phyloP scores from a whole-genome alignment of 2,113 vertebrate species.

The Stomatorhinus ivindoensis region DNA sequence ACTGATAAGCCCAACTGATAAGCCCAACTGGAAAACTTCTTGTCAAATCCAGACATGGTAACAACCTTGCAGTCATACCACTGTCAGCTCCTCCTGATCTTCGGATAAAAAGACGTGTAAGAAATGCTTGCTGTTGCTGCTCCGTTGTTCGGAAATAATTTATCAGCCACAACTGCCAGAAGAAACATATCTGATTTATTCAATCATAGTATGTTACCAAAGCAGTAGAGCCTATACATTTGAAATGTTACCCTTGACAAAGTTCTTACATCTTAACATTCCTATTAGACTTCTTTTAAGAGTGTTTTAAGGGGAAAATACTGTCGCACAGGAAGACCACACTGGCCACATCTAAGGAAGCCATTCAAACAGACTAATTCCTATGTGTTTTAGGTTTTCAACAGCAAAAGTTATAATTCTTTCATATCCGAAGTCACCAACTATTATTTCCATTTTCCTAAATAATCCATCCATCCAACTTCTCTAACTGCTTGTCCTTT shows the following conservation, averaged over 20 bases:
- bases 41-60: background rate
- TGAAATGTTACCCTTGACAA: background rate
- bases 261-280: background rate
- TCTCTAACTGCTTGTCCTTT: background rate
- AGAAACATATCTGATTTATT: background rate
- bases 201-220: background rate
- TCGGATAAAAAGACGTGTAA: background rate
- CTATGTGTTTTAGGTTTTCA: background rate
- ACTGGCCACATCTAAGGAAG: background rate
- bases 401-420: background rate
- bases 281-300: background rate
- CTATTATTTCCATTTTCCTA: background rate
- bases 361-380: background rate
- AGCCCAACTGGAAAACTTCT: background rate
- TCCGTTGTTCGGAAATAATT: background rate
- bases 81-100: background rate
- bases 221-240: background rate
- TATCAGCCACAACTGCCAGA: background rate
- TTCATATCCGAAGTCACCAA: background rate
- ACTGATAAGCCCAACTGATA: background rate
- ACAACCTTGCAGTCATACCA: background rate
- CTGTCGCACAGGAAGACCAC: background rate
- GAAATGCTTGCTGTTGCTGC: background rate
- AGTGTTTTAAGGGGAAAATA: background rate
- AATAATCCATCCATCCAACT: background rate